These are phyloP conservation scores for Apotomis betuletana DNA, from an alignment of 2,888 invertebrate genomes.

Conservation along the genomic window DNA sequence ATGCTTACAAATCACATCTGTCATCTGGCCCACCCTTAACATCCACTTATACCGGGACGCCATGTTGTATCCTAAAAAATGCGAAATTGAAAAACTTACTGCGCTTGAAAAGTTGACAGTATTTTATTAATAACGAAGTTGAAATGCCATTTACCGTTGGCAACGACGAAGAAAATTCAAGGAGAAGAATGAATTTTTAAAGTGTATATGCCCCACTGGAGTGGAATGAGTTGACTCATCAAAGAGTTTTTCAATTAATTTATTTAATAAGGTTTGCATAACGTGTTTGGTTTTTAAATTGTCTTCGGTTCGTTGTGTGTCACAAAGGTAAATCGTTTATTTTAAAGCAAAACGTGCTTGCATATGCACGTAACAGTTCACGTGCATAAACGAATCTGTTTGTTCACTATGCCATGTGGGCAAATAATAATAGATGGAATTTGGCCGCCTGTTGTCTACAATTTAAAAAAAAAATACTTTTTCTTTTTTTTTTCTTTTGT, in stretches of 20 bases:
- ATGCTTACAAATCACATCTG: background rate
- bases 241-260: conserved; percentile 15
- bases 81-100: conserved; percentile 25
- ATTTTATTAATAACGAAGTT: conserved; percentile 25
- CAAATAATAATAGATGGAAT: too few relatives aligned
- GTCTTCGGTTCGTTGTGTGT: background rate
- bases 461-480: too few relatives aligned
- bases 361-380: too few relatives aligned
- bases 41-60: background rate
- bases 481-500: too few relatives aligned
- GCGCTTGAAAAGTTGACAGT: conserved; percentile 15
- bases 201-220: background rate
- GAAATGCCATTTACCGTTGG: conserved; percentile 12
- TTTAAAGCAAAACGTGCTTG: too few relatives aligned
- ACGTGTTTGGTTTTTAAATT: background rate
- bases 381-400: too few relatives aligned
- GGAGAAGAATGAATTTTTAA: conserved; percentile 10
- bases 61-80: conserved; percentile 3
- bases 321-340: too few relatives aligned
- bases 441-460: too few relatives aligned
- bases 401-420: too few relatives aligned
- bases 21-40: background rate
- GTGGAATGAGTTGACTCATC: background rate
- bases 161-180: background rate
- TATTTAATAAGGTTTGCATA: background rate